phyloP scores from a whole-genome alignment of 2,113 vertebrate genomes.

The Microtus oregoni region DNA sequence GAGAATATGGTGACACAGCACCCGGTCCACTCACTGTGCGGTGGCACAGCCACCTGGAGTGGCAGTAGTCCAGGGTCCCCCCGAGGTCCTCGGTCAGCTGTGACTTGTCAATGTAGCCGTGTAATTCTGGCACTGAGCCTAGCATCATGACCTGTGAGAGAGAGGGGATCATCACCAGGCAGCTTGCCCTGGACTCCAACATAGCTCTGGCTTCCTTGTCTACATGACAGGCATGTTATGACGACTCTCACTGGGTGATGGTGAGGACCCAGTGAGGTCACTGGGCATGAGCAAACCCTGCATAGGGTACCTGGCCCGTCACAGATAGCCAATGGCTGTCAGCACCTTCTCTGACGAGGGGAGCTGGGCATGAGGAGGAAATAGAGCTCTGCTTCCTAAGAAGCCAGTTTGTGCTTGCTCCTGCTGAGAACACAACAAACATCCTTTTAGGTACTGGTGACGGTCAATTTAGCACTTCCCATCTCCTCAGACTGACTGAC shows the following conservation, averaged over 20 bases:
- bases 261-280: neutral
- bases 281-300: neutral
- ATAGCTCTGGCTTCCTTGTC: neutral
- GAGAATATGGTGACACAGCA: fast-evolving
- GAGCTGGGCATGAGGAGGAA: fast-evolving
- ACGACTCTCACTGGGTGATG: fast-evolving
- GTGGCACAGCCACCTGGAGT: constrained; percentile 95
- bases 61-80: constrained; percentile 96
- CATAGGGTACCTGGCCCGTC: neutral
- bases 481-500: no score
- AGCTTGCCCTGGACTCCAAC: neutral
- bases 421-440: fast-evolving
- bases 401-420: neutral
- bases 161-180: neutral
- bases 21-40: constrained; percentile 91
- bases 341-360: neutral
- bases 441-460: fast-evolving
- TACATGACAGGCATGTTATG: fast-evolving
- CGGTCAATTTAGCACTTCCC: fast-evolving
- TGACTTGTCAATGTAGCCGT: constrained; percentile 94
- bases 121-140: constrained; percentile 96
- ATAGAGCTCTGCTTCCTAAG: neutral
- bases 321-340: fast-evolving
- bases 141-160: constrained; percentile 95
- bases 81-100: constrained; percentile 97